Conservation (phyloP, 2,888 invertebrate genomes). For the Acanthosepion pharaonis region DNA sequence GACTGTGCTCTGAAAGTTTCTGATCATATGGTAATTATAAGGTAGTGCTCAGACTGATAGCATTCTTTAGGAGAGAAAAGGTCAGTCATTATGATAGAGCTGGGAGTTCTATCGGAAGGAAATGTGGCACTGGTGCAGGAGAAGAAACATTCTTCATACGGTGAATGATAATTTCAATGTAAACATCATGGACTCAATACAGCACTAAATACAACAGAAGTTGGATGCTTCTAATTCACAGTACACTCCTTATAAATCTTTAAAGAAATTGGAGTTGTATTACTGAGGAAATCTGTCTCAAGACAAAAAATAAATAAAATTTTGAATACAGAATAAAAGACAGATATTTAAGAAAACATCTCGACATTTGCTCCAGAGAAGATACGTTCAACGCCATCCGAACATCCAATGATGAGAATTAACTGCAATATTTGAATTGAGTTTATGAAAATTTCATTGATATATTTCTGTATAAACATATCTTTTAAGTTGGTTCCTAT, state of each 20-base stretch:
- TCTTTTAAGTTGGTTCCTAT: too few relatives aligned
- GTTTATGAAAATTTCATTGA: too few relatives aligned
- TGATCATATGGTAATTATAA: constrained; percentile 10
- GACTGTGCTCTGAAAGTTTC: neutral
- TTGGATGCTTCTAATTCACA: constrained; percentile 33
- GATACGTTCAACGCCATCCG: neutral
- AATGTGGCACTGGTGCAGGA: neutral
- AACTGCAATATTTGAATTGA: neutral
- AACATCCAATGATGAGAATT: neutral
- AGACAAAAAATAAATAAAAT: neutral
- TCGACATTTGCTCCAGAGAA: neutral
- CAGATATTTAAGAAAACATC: neutral
- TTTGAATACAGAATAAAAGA: neutral
- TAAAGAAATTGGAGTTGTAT: neutral
- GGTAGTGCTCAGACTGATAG: neutral
- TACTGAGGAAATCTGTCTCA: neutral
- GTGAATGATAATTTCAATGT: neutral
- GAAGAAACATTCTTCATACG: neutral
- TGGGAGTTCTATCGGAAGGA: constrained; percentile 8
- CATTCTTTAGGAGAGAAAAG: neutral
- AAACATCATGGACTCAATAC: neutral
- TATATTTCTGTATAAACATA: too few relatives aligned
- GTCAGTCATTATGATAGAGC: constrained; percentile 6
- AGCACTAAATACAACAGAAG: neutral
- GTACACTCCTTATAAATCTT: neutral